These are phyloP conservation scores for Stichodactyla helianthus DNA, from an alignment of 64 coral and sea anemone genomes.

Conservation along the genomic window DNA sequence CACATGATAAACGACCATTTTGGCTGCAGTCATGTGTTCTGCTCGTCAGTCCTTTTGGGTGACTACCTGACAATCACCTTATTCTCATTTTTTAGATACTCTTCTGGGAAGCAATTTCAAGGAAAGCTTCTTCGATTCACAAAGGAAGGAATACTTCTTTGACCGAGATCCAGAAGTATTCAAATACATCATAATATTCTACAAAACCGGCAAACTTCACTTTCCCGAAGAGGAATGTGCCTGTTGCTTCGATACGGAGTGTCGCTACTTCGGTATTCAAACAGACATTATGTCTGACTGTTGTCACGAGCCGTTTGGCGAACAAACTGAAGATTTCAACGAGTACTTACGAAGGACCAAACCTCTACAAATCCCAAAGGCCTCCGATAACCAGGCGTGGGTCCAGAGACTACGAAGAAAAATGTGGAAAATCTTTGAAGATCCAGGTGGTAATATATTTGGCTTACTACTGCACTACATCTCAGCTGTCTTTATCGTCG, in stretches of 20 bases:
- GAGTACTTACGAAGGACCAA: slow-evolving; percentile 51
- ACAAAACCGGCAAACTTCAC: slow-evolving; percentile 51
- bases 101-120: slow-evolving; percentile 42
- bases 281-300: slow-evolving; percentile 34
- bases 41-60: no score
- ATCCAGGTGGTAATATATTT: slow-evolving; percentile 65
- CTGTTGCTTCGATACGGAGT: slow-evolving; percentile 43
- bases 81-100: slow-evolving; percentile 28
- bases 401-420: slow-evolving; percentile 36
- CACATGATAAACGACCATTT: no score
- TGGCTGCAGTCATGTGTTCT: no score
- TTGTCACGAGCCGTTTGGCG: slow-evolving; percentile 62
- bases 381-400: not conserved
- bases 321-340: slow-evolving; percentile 67
- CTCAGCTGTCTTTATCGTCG: slow-evolving; percentile 70
- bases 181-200: slow-evolving; percentile 60
- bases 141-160: slow-evolving; percentile 63
- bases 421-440: slow-evolving; percentile 92
- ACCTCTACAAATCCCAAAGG: slow-evolving; percentile 35
- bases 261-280: slow-evolving; percentile 46
- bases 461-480: slow-evolving; percentile 77
- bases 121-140: slow-evolving; percentile 41
- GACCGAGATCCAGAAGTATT: slow-evolving; percentile 63
- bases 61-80: no score
- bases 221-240: slow-evolving; percentile 72